Base-by-base conservation (phyloP, 2,113 vertebrate genomes). In the Microcebus ravelobensis region DNA sequence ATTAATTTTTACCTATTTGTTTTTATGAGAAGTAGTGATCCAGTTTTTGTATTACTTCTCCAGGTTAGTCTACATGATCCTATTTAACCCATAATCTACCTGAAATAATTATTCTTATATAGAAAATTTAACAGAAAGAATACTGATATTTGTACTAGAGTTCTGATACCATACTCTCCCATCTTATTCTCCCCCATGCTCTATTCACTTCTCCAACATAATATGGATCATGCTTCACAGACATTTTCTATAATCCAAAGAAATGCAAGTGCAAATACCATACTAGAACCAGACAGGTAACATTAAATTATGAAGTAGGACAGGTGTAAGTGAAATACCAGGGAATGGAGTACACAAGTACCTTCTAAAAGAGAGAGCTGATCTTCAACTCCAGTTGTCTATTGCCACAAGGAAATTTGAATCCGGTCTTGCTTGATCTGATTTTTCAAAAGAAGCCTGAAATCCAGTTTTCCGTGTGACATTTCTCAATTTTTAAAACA, bases 361-460 rank as follows among this genome's bases (percentile, higher is more conserved):
- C 13, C 39, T 92, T 87, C 36, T 59, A 34, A 85, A 59, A 88
- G 50, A 73, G 61, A 68, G 90, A 86, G 17, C 39, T 86, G 14
- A 61, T 61, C 84, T 59, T 95, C 63, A 73, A 11, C 7, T 87
- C 73, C 23, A 45, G 10, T 77, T 89, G 34, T 31, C 67, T 95
- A 11, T 79, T 86, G 29, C 52, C 11, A 21, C 11, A 36, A 34
- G 52, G 63, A 95, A 92, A 84, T 82, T 90, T 89, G 61, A 79
- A 27, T 86, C 45, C 21, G 50, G 4, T 86, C 6, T 95, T 76
- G 8, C n/a, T 71, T 91, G 52, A 93, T 85, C 36, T 59, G 29
- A 93, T 86, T 89, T 96, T 96, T 93, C 59, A 71, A 73, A 91
- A 88, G 82, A 95, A 88, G 34, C 25, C 61, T 63, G 13, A 91